phyloP scores from a whole-genome alignment of 2,113 vertebrate genomes.

The Rallus limicola region DNA sequence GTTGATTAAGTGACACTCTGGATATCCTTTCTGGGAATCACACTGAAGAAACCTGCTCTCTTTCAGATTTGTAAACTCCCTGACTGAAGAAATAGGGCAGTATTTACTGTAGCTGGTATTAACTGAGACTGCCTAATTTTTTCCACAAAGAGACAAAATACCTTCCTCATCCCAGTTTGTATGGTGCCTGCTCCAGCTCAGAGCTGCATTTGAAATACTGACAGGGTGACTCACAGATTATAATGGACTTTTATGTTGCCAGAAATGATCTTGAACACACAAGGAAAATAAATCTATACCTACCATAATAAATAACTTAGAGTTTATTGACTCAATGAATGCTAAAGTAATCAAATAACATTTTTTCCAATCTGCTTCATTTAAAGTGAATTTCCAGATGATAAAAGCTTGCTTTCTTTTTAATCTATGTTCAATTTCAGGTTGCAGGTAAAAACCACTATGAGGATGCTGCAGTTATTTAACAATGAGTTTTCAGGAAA shows the following conservation, averaged over 20 bases:
- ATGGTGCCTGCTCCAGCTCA: not conserved
- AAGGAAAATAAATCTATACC: not conserved
- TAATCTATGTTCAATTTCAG: not conserved
- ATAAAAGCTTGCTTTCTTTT: not conserved
- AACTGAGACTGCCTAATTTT: not conserved
- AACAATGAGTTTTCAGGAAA: not conserved
- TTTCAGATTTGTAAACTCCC: not conserved
- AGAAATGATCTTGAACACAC: not conserved
- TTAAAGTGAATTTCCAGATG: not conserved
- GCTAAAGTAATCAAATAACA: conserved; percentile 12
- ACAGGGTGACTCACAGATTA: not conserved
- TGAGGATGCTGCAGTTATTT: not conserved
- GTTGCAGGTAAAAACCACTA: not conserved
- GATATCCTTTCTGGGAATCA: not conserved
- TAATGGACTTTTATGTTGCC: not conserved
- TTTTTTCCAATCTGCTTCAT: not conserved
- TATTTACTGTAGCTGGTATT: not conserved
- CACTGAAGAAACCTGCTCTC: not conserved
- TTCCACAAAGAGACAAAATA: not conserved
- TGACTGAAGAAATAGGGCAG: not conserved
- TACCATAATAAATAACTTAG: not conserved
- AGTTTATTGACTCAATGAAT: conserved; percentile 9
- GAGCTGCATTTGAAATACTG: not conserved
- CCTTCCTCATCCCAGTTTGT: not conserved
- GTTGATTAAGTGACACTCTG: not conserved